Evolutionary conservation across 2,888 invertebrate genomes (phyloP), one percentile per base, ranked within the genome.

Genomic region (Neoaliturus tenellus): DNA sequence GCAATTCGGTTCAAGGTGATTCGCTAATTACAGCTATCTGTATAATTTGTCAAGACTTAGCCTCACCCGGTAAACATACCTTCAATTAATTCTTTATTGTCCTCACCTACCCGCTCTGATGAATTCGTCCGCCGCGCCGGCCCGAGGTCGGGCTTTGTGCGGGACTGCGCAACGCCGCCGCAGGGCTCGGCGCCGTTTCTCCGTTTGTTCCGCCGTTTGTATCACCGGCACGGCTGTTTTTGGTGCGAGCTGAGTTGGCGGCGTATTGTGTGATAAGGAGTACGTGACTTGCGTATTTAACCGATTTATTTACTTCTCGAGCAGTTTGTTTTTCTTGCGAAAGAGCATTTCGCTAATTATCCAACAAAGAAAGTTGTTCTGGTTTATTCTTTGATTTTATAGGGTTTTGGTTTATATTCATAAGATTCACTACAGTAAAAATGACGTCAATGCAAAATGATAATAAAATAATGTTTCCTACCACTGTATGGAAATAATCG

Each of bases 61-160:
- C 69, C 69, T 69, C 69, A 69, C 33, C 71, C 71, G 71, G 71
- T 71, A 71, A 71, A 33, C 71, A 71, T 71, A 71, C 71, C 71
- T 39, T 71, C 71, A 41, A 71, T 71, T 71, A 39, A 41, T 71
- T 41, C 71, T 71, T 71, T 71, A 41, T 71, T 71, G 71, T 71
- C 41, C 41, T n/a, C 71, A 41, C 71, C 71, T 71, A 71, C 71
- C 41, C 33, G 10, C 33, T n/a, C 69, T 69, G 17, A 71, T 71
- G 71, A 71, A 25, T 71, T 71, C 35, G 71, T 69, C n/a, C 71
- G 35, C 12, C 25, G 23, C 23, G 55, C 20, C 25, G 55, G 20
- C 12, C 44, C 44, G 3, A 17, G 14, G 14, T 44, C 44, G 14
- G 44, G 14, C 44, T 44, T 44, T 44, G 44, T 58, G 51, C 51